Base-by-base conservation (phyloP, 2,113 vertebrate species). In the Hepsetus odoe region DNA sequence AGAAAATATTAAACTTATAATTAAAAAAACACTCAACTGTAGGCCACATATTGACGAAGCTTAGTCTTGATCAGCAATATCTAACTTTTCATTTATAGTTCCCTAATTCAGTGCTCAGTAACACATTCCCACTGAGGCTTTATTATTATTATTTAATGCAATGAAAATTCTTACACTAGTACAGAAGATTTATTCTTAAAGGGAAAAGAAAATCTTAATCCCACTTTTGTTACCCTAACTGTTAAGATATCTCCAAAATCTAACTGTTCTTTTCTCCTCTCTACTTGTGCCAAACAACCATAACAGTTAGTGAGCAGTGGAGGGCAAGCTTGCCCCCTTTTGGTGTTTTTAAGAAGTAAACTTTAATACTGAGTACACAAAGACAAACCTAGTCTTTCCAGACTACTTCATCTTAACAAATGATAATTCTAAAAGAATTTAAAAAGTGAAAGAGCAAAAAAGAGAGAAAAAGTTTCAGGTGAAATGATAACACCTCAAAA, bases 251-350 rank as follows among this genome's bases (percentile, higher is more conserved):
- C 73, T 80, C 56, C 72, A 56, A 76, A 76, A 69, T 65, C 51
- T 1, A 51, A 59, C 79, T 53, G 38, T n/a, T 74, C 70, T 80
- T 77, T 44, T 42, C 32, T 55, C 68, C 75, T 62, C 42, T 74
- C 78, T 77, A 64, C 69, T 74, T 26, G 24, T 22, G 74, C 64
- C 67, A 84, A 44, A 68, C 77, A 40, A 46, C n/a, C 51, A 72
- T 66, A 68, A 20, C 69, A 44, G 33, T 74, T 56, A n/a, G 51
- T 80, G 62, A 68, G 51, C 26, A 68, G 55, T 40, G 26, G 85
- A 95, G 92, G 90, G 86, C 86, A 95, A 95, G 90, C 93, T 90
- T 93, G 93, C 94, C 95, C 94, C 90, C 94, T 95, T 93, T 93
- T 91, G 95, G 94, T 89, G 76, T 74, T 85, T 84, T 38, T 79